Base-by-base conservation (phyloP, 2,113 vertebrate genomes). In the Ophiodon elongatus region DNA sequence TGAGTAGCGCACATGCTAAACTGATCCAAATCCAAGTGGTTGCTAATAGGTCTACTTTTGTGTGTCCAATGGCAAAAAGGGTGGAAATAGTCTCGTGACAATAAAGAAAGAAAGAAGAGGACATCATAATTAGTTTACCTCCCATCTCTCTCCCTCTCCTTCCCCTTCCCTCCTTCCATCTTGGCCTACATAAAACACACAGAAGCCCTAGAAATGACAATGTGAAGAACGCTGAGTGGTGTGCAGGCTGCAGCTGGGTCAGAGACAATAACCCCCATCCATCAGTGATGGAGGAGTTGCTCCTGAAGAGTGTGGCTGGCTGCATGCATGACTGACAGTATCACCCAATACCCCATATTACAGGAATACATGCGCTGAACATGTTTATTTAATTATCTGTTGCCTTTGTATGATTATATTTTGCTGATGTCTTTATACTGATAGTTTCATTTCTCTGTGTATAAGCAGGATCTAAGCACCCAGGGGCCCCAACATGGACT, bases 181-280 rank as follows among this genome's bases (percentile, higher is more conserved):
- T 81, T 93, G 91, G 79, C 92, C 89, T 89, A 93, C 31, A 91
- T 93, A 75, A 84, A 73, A 71, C 37, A 62, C 65, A 68, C 68
- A 54, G 66, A 76, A 93, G 92, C 39, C 88, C 91, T 83, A 85
- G 88, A 93, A 88, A 91, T 86, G 87, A 91, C 91, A 92, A 60
- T 9, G 41, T 83, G 87, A 90, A 54, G 70, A 87, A 88, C 45
- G 78, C 71, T 31, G 60, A 63, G 83, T 47, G 33, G 60, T 62
- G 74, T 59, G 65, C 54, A 68, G 79, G 73, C 84, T 69, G 59
- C 73, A 85, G 85, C 67, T 73, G 79, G 73, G 76, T 52, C 39
- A 66, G 56, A 70, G 65, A 64, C 75, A 69, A 15, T 45, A 64
- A 80, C 68, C 62, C 5, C 27, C 85, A 90, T 90, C 79, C 82